phyloP scores from a whole-genome alignment of 2,113 vertebrate genomes.

The Piliocolobus tephrosceles region DNA sequence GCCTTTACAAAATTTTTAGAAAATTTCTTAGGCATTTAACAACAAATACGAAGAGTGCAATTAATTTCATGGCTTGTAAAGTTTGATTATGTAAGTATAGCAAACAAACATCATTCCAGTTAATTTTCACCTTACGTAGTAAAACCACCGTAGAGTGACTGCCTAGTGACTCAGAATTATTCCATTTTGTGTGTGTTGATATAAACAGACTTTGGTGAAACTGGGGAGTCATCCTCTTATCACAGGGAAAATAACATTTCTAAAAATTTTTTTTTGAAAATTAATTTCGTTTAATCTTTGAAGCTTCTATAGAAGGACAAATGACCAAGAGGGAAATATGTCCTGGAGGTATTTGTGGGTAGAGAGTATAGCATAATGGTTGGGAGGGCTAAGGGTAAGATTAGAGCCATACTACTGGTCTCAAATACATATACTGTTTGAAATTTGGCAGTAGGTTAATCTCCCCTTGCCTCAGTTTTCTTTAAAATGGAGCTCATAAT shows the following conservation, averaged over 20 bases:
- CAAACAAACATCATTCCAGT: conserved; percentile 72
- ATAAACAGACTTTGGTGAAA: conserved; percentile 27
- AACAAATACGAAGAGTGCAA: conserved; percentile 70
- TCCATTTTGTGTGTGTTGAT: neutral
- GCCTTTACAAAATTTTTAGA: conserved; percentile 62
- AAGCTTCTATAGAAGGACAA: neutral
- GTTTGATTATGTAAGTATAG: conserved; percentile 53
- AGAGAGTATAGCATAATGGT: neutral
- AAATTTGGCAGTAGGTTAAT: neutral
- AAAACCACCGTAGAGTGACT: conserved; percentile 39
- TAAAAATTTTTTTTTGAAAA: neutral
- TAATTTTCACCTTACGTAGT: conserved; percentile 56
- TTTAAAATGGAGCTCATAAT: neutral
- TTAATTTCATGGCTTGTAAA: conserved; percentile 73
- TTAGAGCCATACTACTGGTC: neutral
- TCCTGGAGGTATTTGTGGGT: neutral
- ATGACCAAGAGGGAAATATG: neutral
- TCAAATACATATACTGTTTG: neutral
- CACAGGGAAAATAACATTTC: neutral
- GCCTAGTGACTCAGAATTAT: conserved; percentile 5
- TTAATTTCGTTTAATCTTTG: conserved; percentile 6
- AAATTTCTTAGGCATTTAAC: conserved; percentile 65
- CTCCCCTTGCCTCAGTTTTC: neutral
- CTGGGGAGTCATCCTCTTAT: neutral
- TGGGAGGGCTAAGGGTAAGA: too few species aligned